Percentiles rank a stretch among this genome's conserved stretches.
These are phyloP conservation scores for Heliconius erato DNA, from an alignment of 2,888 invertebrate genomes.

Conservation along the genomic window DNA sequence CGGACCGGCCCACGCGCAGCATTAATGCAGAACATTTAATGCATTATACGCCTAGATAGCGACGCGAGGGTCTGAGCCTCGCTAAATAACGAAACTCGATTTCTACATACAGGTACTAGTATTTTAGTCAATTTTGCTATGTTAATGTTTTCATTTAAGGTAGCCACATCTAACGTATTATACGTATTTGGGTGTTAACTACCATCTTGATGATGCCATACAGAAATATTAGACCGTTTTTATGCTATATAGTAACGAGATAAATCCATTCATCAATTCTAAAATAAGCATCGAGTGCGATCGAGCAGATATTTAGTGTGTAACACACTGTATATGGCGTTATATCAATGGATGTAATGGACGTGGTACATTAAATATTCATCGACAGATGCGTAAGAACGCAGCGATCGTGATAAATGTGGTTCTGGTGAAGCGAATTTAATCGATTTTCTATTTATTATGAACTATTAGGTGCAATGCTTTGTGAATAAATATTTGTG, in stretches of 20 bases:
- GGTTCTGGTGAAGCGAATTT: constrained; percentile 54
- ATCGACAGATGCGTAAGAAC: constrained; percentile 61
- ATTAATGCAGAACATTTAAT: constrained; percentile 72
- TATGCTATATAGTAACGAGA: constrained; percentile 29
- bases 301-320: constrained; percentile 58
- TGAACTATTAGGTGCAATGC: constrained; percentile 50
- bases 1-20: constrained; percentile 78
- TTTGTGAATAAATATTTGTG: constrained; percentile 66
- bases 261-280: constrained; percentile 49
- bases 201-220: constrained; percentile 20
- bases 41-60: constrained; percentile 59
- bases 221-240: constrained; percentile 47
- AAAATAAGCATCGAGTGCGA: constrained; percentile 42
- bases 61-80: constrained; percentile 45
- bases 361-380: constrained; percentile 65
- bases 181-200: constrained; percentile 49
- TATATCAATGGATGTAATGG: constrained; percentile 56
- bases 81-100: constrained; percentile 56
- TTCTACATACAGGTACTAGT: constrained; percentile 43
- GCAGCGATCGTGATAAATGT: constrained; percentile 65
- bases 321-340: constrained; percentile 53
- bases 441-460: constrained; percentile 53
- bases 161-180: constrained; percentile 36
- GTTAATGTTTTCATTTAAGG: constrained; percentile 54
- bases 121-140: constrained; percentile 47